phyloP scores from a whole-genome alignment of 2,888 invertebrate species.

The Charanyca ferruginea region DNA sequence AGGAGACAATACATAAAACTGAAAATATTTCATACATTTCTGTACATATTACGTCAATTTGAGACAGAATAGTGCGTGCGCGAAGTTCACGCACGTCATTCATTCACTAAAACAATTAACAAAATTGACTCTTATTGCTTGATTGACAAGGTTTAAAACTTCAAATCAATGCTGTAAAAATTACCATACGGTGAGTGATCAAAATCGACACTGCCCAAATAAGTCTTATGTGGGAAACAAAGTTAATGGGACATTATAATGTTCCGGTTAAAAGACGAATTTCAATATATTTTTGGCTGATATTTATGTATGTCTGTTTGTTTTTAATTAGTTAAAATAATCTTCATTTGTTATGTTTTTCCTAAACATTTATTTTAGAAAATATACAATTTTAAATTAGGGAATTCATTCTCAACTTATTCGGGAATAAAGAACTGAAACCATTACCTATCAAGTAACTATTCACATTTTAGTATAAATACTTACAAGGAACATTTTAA shows the following conservation, averaged over 20 bases:
- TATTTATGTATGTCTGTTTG: neutral
- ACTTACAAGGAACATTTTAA: too few species aligned
- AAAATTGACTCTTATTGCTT: neutral
- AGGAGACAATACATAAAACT: conserved; percentile 15
- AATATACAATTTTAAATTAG: too few species aligned
- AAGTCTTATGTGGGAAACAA: conserved; percentile 19
- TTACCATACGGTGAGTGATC: neutral
- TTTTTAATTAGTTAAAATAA: too few species aligned
- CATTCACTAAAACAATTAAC: neutral
- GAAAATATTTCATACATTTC: conserved; percentile 20
- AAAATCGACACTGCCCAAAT: conserved; percentile 37
- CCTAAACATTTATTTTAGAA: too few species aligned
- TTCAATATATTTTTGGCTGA: neutral
- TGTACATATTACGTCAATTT: conserved; percentile 48
- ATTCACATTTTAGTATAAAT: too few species aligned
- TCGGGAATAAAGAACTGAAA: too few species aligned
- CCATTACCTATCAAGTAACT: too few species aligned
- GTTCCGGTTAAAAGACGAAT: conserved; percentile 39
- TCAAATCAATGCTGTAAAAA: neutral
- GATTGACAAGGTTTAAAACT: neutral
- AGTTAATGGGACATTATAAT: conserved; percentile 9
- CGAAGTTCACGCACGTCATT: conserved; percentile 31
- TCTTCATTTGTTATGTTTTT: too few species aligned
- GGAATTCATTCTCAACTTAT: too few species aligned
- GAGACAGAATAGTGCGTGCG: conserved; percentile 26